These are phyloP conservation scores for Drosophila littoralis DNA, from an alignment of 1,140 invertebrate genomes.

Conservation along the genomic window DNA sequence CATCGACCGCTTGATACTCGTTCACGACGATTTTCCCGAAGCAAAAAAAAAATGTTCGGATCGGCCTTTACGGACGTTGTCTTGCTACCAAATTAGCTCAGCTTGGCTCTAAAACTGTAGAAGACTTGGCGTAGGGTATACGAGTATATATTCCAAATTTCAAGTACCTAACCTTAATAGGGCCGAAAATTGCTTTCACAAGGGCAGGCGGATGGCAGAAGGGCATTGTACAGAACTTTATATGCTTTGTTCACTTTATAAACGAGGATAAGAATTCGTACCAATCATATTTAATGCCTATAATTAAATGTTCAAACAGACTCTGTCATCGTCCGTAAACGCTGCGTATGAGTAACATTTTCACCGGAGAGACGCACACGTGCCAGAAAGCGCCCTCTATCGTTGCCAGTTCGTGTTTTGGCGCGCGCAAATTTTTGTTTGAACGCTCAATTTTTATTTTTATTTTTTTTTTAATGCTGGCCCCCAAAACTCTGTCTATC, in stretches of 20 bases:
- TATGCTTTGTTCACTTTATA: not conserved
- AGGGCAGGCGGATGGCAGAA: too few species aligned
- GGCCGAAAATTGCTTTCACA: too few species aligned
- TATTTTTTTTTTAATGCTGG: constrained; percentile 54
- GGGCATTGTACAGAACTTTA: not conserved
- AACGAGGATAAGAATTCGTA: not conserved
- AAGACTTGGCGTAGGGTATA: too few species aligned
- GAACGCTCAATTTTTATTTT: not conserved
- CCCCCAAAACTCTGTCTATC: constrained; percentile 42
- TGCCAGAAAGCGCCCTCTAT: constrained; percentile 24
- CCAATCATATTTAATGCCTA: constrained; percentile 3
- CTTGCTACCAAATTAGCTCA: too few species aligned
- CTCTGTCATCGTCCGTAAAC: constrained; percentile 34
- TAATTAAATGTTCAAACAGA: constrained; percentile 33
- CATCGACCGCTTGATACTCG: too few species aligned
- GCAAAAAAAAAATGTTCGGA: too few species aligned
- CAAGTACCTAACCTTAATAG: too few species aligned
- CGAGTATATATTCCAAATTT: too few species aligned
- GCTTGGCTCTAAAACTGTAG: too few species aligned
- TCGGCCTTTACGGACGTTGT: too few species aligned
- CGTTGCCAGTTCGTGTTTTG: not conserved
- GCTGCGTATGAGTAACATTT: constrained; percentile 49
- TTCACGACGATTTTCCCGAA: too few species aligned
- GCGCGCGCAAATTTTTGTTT: constrained; percentile 11
- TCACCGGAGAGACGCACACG: constrained; percentile 6